phyloP scores from a whole-genome alignment of 2,888 invertebrate genomes.

The Agriopis marginaria region DNA sequence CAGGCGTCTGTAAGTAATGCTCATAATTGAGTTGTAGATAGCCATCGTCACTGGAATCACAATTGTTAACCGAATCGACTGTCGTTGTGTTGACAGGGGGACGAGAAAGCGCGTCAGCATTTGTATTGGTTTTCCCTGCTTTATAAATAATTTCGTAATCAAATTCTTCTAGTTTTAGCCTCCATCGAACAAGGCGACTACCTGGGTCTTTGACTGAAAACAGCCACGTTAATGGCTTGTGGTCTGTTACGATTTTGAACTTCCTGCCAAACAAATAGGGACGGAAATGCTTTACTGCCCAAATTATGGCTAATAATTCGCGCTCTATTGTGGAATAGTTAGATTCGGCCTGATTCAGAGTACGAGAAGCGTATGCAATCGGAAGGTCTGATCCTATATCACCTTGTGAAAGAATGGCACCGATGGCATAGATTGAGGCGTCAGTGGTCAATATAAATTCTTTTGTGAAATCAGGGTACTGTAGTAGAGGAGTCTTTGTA shows the following conservation, averaged over 20 bases:
- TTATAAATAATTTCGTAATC: conserved; percentile 5
- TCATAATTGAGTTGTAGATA: background rate
- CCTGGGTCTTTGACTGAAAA: conserved; percentile 5
- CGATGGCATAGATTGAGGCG: background rate
- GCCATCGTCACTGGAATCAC: background rate
- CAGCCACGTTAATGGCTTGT: conserved; percentile 1
- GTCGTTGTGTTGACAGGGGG: background rate
- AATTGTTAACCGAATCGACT: background rate
- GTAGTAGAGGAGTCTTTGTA: background rate
- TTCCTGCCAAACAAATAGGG: conserved; percentile 1
- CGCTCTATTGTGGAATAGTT: background rate
- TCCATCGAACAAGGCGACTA: conserved; percentile 1
- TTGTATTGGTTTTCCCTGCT: background rate
- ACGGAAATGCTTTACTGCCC: background rate
- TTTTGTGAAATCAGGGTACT: background rate
- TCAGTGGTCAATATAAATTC: background rate
- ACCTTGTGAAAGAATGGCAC: background rate
- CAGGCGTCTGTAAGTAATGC: background rate
- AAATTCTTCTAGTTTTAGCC: background rate
- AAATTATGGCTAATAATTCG: background rate
- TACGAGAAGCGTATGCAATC: background rate
- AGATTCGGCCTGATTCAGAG: background rate
- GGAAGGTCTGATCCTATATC: background rate
- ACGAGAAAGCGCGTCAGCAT: background rate
- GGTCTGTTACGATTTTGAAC: conserved; percentile 1